Evolutionary conservation across 2,888 invertebrate genomes (phyloP), one percentile per base, ranked within the genome.

Genomic region (Phytoseiulus persimilis): DNA sequence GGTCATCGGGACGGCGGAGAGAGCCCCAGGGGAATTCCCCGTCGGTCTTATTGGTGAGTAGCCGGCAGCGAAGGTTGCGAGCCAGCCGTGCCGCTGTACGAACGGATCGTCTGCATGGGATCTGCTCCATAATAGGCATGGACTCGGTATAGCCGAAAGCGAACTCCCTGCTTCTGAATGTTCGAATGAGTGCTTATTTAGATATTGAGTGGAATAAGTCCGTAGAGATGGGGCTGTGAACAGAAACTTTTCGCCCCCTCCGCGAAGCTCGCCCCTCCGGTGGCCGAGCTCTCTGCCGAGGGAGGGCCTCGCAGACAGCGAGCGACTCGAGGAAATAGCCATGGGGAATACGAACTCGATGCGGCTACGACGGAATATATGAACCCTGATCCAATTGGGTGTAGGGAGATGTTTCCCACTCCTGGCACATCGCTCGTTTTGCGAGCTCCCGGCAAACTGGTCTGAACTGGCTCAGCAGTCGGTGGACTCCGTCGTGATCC

Each of bases 31-130:
- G 90, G 95, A 96, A 92, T 97, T 97, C 93, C 97, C 97, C 0
- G 95, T 97, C 46, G 97, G 97, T 90, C 97, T 97, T 96, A 94
- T 97, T 90, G 97, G 96, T 96, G 83, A 90, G 91, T 83, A 31
- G n/a, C n/a, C 45, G 39, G 39, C 18, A 65, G 23, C 2, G 11
- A 23, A 65, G 65, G 23, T 28, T 18, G 65, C 65, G 5, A 65
- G 65, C 65, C 18, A 65, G 5, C 65, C 9, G 65, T 14, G 65
- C 18, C 23, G 9, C 65, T 65, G 28, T 65, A 2, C 18, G 14
- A 1, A 2, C 65, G 65, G 65, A 6, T 23, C 65, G 65, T 65
- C 65, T 65, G 11, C 23, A 28, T 65, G 28, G 65, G 65, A 6
- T 65, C 18, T 65, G 65, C 28, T 65, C 23, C 2, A 23, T 65